A percentile compares a stretch with the other conserved stretches of the same genome.
Conservation (phyloP, 1,140 invertebrate genomes). For the Carposina sasakii region DNA sequence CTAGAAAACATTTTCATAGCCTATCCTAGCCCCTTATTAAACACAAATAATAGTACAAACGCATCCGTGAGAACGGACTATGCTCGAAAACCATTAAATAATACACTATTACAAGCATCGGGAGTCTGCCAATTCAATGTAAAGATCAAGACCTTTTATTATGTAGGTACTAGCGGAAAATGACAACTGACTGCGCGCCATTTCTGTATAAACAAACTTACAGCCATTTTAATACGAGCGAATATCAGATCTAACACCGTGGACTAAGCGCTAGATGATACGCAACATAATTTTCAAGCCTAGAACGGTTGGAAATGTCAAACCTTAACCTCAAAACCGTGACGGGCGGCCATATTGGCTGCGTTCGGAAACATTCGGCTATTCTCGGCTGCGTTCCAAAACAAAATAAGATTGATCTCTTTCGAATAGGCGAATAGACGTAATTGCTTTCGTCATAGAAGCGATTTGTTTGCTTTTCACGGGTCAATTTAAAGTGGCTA, state of each 20-base stretch:
- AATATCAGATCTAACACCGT: conserved; percentile 30
- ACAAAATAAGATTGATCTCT: conserved; percentile 39
- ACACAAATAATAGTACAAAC: conserved; percentile 31
- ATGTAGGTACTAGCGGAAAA: conserved; percentile 42
- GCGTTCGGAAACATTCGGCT: conserved; percentile 39
- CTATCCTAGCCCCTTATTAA: conserved; percentile 26
- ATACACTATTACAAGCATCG: conserved; percentile 28
- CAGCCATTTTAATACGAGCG: conserved; percentile 13
- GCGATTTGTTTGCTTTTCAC: background rate
- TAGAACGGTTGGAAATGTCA: conserved; percentile 60
- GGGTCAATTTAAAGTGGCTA: conserved; percentile 34
- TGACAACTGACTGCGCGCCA: conserved; percentile 49
- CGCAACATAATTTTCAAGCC: too few relatives aligned
- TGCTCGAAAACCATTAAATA: conserved; percentile 36
- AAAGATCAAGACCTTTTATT: conserved; percentile 66
- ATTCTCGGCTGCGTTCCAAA: conserved; percentile 33
- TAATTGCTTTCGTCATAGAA: conserved; percentile 14
- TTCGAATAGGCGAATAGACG: conserved; percentile 21
- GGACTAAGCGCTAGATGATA: too few relatives aligned
- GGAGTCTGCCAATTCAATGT: conserved; percentile 54
- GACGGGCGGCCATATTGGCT: conserved; percentile 56
- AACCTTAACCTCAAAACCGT: conserved; percentile 72
- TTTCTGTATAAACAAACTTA: conserved; percentile 31
- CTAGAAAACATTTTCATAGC: conserved; percentile 19
- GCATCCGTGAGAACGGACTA: conserved; percentile 49